These are phyloP conservation scores for Hyphantria cunea DNA, from an alignment of 1,140 invertebrate species.

Conservation along the genomic window DNA sequence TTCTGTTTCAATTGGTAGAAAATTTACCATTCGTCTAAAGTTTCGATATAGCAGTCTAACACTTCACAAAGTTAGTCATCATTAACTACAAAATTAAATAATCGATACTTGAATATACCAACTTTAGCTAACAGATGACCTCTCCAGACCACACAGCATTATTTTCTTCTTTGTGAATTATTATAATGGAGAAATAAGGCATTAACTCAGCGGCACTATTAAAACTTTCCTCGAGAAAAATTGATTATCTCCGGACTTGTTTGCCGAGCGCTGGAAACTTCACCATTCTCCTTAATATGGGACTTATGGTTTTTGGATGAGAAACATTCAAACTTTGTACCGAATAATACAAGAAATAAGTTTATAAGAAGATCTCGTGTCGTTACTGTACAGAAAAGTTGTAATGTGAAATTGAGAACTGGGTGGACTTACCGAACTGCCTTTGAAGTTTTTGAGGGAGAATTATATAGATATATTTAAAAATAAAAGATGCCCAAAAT, in stretches of 20 bases:
- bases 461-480: no score
- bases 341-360: conserved; percentile 12
- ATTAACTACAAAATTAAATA: no score
- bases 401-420: conserved; percentile 20
- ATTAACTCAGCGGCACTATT: conserved; percentile 18
- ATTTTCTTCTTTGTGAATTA: neutral
- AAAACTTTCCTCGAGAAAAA: conserved; percentile 21
- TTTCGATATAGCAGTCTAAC: no score
- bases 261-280: neutral
- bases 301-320: conserved; percentile 18
- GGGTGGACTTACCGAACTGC: neutral
- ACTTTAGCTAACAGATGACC: no score
- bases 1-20: no score
- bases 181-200: neutral
- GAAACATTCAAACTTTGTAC: conserved; percentile 15
- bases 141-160: neutral
- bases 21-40: no score
- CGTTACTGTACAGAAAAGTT: conserved; percentile 12
- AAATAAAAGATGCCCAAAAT: neutral
- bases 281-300: conserved; percentile 13
- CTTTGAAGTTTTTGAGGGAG: conserved; percentile 1
- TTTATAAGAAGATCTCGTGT: conserved; percentile 2
- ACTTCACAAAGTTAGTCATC: no score
- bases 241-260: conserved; percentile 14
- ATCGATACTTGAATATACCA: no score